Evolutionary conservation across 2,888 invertebrate species (phyloP), one percentile per base, ranked within the genome.

Genomic region (Beris chalybata): DNA sequence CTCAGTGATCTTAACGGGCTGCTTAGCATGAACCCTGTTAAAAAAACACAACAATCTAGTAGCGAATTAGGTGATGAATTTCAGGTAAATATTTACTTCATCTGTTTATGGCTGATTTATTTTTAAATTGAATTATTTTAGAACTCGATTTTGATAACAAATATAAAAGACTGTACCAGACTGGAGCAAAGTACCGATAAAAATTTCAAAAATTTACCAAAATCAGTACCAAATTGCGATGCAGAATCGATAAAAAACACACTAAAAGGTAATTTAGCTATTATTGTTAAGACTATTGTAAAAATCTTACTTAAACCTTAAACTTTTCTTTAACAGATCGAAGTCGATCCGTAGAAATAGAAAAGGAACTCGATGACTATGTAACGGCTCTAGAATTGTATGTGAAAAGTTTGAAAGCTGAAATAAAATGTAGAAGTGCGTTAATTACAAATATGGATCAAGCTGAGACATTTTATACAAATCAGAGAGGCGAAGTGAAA

Each of bases 401-500:
- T 75, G 89, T 94, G 1, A 86, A 87, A 72, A 89, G 92, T 6
- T 80, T 95, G 63, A 91, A 92, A 73, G 83, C 89, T 32, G 95
- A 95, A 81, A 90, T 95, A 31, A 88, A 89, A 67, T 91, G 93
- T 55, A 84, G 95, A 70, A 89, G 87, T 71, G 85, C 89, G 3
- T 83, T 97, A 56, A 82, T 96, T 63, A 89, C 91, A 5, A 81
- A 91, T 44, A 80, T 97, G 56, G 88, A 90, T 64, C 89, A 91
- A 53, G 92, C 94, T 4, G 90, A 92, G 73, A 87, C 89, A 69
- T 95, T 93, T 80, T 93, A 96, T 77, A 90, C 92, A 48, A 91
- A 90, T 15, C 97, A 97, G 78, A 85, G 91, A 69, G 91, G 92
- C 5, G 97, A 98, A 83, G 97, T 97, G 12, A 95, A 95, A 84